A percentile compares a stretch with the other conserved stretches of the same genome.
Evolutionary conservation across 2,888 invertebrate species (phyloP).

Genomic region (Biston stratarius): DNA sequence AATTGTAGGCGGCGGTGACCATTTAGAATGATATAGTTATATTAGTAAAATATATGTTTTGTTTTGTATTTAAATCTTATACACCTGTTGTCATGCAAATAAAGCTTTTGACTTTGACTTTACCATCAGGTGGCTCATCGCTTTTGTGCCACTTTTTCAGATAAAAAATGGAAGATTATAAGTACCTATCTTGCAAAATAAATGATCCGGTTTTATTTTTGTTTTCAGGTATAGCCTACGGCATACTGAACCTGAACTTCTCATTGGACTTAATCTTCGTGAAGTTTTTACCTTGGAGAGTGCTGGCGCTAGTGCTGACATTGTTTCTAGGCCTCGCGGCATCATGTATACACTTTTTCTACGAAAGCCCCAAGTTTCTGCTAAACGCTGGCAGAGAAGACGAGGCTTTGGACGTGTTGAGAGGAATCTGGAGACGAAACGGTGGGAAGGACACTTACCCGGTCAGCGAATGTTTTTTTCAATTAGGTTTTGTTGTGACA

Average conservation of each 20-base stretch:
- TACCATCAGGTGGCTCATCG: too few relatives aligned
- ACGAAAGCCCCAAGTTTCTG: slow-evolving; percentile 91
- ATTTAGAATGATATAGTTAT: too few relatives aligned
- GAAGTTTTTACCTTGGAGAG: slow-evolving; percentile 60
- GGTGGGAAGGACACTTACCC: slow-evolving; percentile 55
- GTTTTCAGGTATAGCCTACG: slow-evolving; percentile 51
- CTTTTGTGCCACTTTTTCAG: too few relatives aligned
- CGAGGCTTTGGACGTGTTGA: slow-evolving; percentile 85
- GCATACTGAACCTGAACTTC: slow-evolving; percentile 52
- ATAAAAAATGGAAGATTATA: too few relatives aligned
- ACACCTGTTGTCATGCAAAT: too few relatives aligned
- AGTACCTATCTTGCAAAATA: too few relatives aligned
- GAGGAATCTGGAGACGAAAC: slow-evolving; percentile 84
- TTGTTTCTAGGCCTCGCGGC: slow-evolving; percentile 86
- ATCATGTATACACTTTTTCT: slow-evolving; percentile 79
- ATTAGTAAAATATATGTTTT: too few relatives aligned
- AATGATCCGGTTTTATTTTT: too few relatives aligned
- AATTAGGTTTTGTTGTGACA: too few relatives aligned
- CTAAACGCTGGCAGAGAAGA: slow-evolving; percentile 85
- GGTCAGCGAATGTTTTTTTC: slow-evolving; percentile 37
- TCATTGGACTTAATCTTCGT: slow-evolving; percentile 49
- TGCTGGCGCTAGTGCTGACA: slow-evolving; percentile 65
- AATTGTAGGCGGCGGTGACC: too few relatives aligned
- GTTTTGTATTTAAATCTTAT: too few relatives aligned
- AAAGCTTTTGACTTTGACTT: too few relatives aligned